phyloP scores from a whole-genome alignment of 1,140 invertebrate genomes.

The Drosophila sulfurigaster region DNA sequence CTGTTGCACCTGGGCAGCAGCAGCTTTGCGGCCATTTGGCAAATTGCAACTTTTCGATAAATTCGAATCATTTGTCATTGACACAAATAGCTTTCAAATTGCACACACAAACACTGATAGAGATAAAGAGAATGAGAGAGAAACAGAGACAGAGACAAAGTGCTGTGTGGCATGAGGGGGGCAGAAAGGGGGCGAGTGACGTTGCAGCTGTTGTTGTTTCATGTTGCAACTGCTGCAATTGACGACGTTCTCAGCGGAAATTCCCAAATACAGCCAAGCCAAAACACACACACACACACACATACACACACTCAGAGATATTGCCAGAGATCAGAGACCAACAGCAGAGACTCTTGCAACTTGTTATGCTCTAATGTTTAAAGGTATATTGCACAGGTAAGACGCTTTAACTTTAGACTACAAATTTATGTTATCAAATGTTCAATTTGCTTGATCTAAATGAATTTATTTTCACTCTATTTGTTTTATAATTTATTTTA shows the following conservation, averaged over 20 bases:
- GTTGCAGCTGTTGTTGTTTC: conserved; percentile 27
- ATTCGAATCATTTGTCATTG: conserved; percentile 84
- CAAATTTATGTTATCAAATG: too few species aligned
- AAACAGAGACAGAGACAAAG: conserved; percentile 1
- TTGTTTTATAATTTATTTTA: too few species aligned
- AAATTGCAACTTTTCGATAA: conserved; percentile 82
- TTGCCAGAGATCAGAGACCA: conserved; percentile 41
- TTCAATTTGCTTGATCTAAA: too few species aligned
- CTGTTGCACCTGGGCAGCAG: conserved; percentile 46
- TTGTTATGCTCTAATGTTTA: neutral
- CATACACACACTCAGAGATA: conserved; percentile 8
- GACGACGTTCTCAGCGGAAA: conserved; percentile 66
- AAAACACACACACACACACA: conserved; percentile 7
- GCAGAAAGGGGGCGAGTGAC: conserved; percentile 3
- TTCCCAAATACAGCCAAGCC: conserved; percentile 58
- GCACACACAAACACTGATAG: conserved; percentile 55
- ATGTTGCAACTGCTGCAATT: conserved; percentile 58
- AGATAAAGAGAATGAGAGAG: conserved; percentile 31
- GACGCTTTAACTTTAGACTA: too few species aligned
- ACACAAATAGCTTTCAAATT: conserved; percentile 84
- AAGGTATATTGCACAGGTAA: neutral
- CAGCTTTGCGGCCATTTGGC: conserved; percentile 64
- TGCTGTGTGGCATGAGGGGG: neutral
- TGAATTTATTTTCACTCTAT: too few species aligned
- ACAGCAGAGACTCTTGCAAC: conserved; percentile 18